Percentiles rank a stretch among this genome's conserved stretches.
phyloP scores from a whole-genome alignment of 2,797 vertebrate genomes.

The Tadarida brasiliensis region DNA sequence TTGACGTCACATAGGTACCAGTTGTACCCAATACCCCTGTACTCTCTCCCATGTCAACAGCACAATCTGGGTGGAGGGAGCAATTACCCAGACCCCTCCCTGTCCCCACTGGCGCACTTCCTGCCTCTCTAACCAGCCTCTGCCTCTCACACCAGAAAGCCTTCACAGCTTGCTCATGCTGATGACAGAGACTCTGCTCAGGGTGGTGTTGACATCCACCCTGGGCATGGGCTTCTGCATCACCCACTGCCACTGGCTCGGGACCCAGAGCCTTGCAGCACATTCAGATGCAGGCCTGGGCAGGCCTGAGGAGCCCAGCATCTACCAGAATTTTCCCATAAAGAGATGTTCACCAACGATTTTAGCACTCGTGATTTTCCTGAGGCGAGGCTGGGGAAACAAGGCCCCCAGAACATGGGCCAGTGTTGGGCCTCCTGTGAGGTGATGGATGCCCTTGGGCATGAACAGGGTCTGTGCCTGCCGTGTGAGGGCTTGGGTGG shows the following conservation, averaged over 20 bases:
- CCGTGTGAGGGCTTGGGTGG: background rate
- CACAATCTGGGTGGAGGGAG: background rate
- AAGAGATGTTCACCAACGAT: background rate
- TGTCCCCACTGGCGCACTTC: background rate
- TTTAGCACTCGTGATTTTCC: background rate
- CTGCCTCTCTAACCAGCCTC: background rate
- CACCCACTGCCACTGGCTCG: fast-evolving
- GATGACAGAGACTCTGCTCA: background rate
- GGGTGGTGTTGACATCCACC: background rate
- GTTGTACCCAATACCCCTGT: background rate
- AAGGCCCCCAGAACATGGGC: background rate
- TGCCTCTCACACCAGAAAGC: background rate
- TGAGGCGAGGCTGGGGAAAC: background rate
- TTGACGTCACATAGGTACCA: background rate
- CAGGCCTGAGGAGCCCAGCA: background rate
- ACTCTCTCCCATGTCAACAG: background rate
- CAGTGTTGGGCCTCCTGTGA: background rate
- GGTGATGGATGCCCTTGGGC: background rate
- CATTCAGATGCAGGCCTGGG: background rate
- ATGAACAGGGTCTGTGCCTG: background rate
- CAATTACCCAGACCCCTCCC: background rate
- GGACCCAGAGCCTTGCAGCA: background rate
- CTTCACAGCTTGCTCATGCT: background rate
- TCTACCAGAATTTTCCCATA: background rate
- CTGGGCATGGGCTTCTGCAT: background rate